Evolutionary conservation across 2,888 invertebrate genomes (phyloP), one percentile per base, ranked within the genome.

Genomic region (Drosophila nigricruria): DNA sequence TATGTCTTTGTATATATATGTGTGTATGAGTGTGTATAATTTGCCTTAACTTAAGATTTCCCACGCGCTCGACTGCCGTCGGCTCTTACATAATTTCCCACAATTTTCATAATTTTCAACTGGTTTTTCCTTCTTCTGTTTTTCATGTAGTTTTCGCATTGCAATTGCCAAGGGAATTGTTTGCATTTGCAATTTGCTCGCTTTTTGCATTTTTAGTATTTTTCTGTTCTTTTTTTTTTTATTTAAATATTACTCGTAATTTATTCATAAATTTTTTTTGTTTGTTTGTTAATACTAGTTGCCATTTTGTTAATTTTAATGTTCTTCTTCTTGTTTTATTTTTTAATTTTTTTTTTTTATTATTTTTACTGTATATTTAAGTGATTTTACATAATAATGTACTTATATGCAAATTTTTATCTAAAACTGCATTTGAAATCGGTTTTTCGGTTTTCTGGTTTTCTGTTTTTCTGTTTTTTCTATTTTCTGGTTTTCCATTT

Each of bases 331-430:
- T 36, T 52, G 27, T 65, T 32, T 68, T 32, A 8, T 36, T 25
- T 52, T n/a, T 25, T 27, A n/a, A n/a, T 43, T 32, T 8, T 70
- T 64, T 71, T 50, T 32, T 60, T 27, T 63, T 58, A 70, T 77
- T 76, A 36, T 61, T 76, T 73, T 79, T 75, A 58, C 70, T 71
- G 75, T 79, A 79, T 81, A 67, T 73, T 87, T 70, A 78, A 86
- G 83, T 81, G 79, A 82, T 89, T 88, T 83, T 91, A 85, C 86
- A 89, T 81, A 90, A 88, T 91, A 80, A 82, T 82, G 72, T 80
- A 78, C 76, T 81, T 84, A 77, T 82, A 87, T 82, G 85, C 88
- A 86, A 83, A 81, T 78, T 76, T 53, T 38, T 73, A 73, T 77
- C 73, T 82, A 80, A 87, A 86, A 83, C 71, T 84, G 85, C 79